These are phyloP conservation scores for Sphenopsis melanotis DNA, from an alignment of 2,797 vertebrate genomes.

Conservation along the genomic window DNA sequence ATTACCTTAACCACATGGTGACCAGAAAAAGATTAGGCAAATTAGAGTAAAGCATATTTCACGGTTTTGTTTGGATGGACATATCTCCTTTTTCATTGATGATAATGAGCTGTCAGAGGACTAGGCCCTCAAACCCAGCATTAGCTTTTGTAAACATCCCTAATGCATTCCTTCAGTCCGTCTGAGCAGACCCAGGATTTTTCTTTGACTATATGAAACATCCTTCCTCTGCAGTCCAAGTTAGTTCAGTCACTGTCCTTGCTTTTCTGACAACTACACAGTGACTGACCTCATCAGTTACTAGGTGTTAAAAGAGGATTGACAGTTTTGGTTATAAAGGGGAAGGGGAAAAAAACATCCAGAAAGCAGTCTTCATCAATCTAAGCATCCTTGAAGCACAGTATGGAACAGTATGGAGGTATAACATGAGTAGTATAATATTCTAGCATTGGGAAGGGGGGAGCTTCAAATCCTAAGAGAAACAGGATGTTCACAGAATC, in stretches of 20 bases:
- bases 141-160: neutral
- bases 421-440: neutral
- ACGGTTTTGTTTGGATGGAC: neutral
- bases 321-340: neutral
- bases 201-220: neutral
- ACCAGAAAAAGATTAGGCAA: neutral
- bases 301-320: neutral
- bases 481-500: neutral
- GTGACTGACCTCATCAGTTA: neutral
- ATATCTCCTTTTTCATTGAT: neutral
- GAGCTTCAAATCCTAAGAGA: neutral
- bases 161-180: neutral
- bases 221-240: neutral
- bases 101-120: neutral
- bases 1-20: neutral
- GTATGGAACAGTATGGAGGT: neutral
- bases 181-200: neutral
- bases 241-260: neutral
- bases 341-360: neutral
- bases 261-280: neutral
- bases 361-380: neutral
- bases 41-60: neutral
- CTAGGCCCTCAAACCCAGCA: fast-evolving
- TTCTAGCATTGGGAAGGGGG: neutral
- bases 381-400: neutral